These are phyloP conservation scores for Lasioglossum vierecki DNA, from an alignment of 2,888 invertebrate species.

Conservation along the genomic window DNA sequence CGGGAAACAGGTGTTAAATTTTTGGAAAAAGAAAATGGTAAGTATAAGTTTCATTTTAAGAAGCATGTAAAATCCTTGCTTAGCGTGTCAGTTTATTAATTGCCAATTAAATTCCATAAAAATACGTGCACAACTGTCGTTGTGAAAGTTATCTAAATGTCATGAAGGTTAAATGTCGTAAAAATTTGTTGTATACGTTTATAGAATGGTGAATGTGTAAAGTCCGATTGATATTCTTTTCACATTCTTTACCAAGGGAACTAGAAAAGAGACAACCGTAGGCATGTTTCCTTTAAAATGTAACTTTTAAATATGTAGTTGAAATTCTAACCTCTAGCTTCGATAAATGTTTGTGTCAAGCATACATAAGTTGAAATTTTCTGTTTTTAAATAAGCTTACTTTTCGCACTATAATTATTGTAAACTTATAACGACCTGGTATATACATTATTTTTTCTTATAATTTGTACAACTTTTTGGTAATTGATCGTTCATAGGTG, in stretches of 20 bases:
- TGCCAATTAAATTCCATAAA: conserved; percentile 24
- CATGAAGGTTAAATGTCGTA: conserved; percentile 56
- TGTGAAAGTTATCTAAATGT: conserved; percentile 27
- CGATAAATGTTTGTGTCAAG: not conserved
- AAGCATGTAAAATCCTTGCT: conserved; percentile 49
- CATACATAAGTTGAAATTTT: not conserved
- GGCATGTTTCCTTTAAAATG: not conserved
- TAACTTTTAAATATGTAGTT: not conserved
- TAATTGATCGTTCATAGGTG: conserved; percentile 1
- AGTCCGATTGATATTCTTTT: conserved; percentile 18
- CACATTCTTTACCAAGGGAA: not conserved
- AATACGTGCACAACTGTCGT: conserved; percentile 21
- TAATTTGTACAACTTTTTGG: conserved; percentile 5
- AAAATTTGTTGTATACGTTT: conserved; percentile 33
- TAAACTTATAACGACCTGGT: not conserved
- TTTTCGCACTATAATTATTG: conserved; percentile 7
- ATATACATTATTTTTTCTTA: conserved; percentile 17
- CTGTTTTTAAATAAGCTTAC: not conserved
- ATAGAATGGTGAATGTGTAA: conserved; percentile 22
- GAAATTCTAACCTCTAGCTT: conserved; percentile 25
- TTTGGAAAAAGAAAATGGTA: conserved; percentile 61
- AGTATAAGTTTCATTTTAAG: conserved; percentile 30
- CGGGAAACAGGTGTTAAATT: conserved; percentile 30
- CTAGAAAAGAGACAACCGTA: not conserved
- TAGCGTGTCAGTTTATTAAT: conserved; percentile 30